A percentile compares a stretch with the other conserved stretches of the same genome.
phyloP scores from a whole-genome alignment of 2,888 invertebrate species.

The Mycogona germanica region DNA sequence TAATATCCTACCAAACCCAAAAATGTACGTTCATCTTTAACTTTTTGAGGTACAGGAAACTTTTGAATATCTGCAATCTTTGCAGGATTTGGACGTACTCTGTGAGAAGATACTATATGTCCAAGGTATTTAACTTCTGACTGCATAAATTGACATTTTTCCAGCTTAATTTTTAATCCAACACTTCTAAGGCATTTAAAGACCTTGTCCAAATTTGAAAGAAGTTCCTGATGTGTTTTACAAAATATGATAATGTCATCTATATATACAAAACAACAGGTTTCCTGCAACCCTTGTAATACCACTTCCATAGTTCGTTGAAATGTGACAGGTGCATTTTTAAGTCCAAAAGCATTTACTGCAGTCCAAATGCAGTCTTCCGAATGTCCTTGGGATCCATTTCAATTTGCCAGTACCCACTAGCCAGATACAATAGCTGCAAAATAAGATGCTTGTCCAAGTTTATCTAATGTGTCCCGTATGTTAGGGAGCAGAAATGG shows the following conservation, averaged over 20 bases:
- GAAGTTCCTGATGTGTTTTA: neutral
- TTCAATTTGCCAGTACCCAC: too few species aligned
- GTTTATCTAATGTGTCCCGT: neutral
- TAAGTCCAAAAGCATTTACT: conserved; percentile 3
- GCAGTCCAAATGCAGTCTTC: too few species aligned
- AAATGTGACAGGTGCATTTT: conserved; percentile 15
- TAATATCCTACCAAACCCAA: neutral
- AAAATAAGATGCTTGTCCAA: neutral
- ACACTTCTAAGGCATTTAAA: too few species aligned
- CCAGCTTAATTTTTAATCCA: too few species aligned
- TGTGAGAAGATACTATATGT: neutral
- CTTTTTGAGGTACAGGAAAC: neutral
- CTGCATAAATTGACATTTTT: too few species aligned
- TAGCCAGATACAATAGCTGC: too few species aligned
- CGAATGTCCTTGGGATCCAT: too few species aligned
- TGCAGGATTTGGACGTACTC: neutral
- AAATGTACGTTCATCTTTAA: neutral
- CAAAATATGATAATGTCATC: conserved; percentile 14
- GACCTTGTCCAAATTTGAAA: neutral
- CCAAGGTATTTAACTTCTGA: neutral
- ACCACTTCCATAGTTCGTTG: conserved; percentile 10
- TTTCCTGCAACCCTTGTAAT: conserved; percentile 2
- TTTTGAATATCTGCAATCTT: neutral
- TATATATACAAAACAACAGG: conserved; percentile 13
- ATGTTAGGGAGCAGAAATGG: neutral